phyloP scores from a whole-genome alignment of 2,888 invertebrate species.

The Drosophila putrida region DNA sequence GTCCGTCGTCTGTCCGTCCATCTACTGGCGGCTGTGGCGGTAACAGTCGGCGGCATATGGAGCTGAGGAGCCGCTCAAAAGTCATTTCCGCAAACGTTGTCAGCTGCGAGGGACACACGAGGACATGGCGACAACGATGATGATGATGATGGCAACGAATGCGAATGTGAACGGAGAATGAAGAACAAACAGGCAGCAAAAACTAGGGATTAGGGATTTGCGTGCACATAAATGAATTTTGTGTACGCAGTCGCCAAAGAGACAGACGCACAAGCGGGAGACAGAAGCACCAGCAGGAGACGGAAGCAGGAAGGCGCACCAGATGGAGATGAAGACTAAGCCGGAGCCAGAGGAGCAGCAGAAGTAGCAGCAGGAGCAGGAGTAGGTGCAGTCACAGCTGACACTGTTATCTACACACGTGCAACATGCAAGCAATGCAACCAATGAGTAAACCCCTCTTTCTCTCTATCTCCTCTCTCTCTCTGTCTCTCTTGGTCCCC shows the following conservation, averaged over 20 bases:
- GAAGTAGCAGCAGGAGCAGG: slow-evolving; percentile 4
- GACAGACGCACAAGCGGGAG: slow-evolving; percentile 30
- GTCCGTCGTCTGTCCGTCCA: slow-evolving; percentile 1
- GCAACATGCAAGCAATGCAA: slow-evolving; percentile 76
- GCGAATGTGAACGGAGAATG: slow-evolving; percentile 19
- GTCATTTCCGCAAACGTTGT: slow-evolving; percentile 80
- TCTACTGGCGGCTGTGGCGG: slow-evolving; percentile 15
- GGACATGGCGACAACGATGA: slow-evolving; percentile 17
- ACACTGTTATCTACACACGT: slow-evolving; percentile 72
- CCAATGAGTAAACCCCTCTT: slow-evolving; percentile 51
- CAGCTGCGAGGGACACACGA: slow-evolving; percentile 55
- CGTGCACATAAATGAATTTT: slow-evolving; percentile 81
- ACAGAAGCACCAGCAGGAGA: slow-evolving; percentile 3
- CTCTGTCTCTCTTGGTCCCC: no score
- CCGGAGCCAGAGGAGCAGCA: slow-evolving; percentile 6
- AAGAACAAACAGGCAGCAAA: slow-evolving; percentile 72
- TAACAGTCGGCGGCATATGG: slow-evolving; percentile 52
- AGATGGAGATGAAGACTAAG: slow-evolving; percentile 25
- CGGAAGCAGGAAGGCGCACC: slow-evolving; percentile 17
- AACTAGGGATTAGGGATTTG: slow-evolving; percentile 80
- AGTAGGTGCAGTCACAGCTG: slow-evolving; percentile 14
- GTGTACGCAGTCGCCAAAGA: slow-evolving; percentile 68
- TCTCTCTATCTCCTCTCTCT: not conserved
- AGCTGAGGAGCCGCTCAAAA: slow-evolving; percentile 75
- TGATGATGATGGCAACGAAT: slow-evolving; percentile 16